A percentile compares a stretch with the other conserved stretches of the same genome.
Conservation (phyloP, 1,140 invertebrate species). For the Potamilus streckersoni region DNA sequence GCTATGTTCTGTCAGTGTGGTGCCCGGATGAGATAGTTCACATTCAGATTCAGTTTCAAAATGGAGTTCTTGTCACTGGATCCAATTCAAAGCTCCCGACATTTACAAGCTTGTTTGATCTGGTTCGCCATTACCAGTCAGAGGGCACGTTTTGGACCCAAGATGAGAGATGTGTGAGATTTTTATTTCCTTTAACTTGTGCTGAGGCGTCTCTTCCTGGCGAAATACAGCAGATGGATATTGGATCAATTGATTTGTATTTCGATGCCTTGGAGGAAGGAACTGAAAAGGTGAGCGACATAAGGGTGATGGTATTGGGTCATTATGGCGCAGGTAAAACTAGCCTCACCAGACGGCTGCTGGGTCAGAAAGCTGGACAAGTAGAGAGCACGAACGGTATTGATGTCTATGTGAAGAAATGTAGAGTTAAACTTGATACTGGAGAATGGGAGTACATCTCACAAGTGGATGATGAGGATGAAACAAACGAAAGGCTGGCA, state of each 20-base stretch:
- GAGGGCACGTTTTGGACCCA: conserved; percentile 23
- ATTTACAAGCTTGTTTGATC: conserved; percentile 10
- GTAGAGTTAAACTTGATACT: conserved; percentile 17
- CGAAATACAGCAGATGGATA: conserved; percentile 24
- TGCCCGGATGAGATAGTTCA: conserved; percentile 23
- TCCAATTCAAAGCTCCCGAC: conserved; percentile 15
- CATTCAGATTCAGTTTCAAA: conserved; percentile 14
- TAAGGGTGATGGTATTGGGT: conserved; percentile 30
- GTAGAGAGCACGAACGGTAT: conserved; percentile 28
- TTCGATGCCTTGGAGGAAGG: conserved; percentile 30
- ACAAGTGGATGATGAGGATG: no score
- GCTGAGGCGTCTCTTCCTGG: conserved; percentile 25
- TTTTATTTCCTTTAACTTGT: conserved; percentile 23
- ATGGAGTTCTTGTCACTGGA: conserved; percentile 24
- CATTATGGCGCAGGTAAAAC: conserved; percentile 32
- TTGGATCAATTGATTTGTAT: conserved; percentile 29
- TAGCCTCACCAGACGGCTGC: conserved; percentile 22
- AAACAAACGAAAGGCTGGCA: no score
- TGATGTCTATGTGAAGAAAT: conserved; percentile 20
- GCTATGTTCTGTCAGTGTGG: conserved; percentile 28
- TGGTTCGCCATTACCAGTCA: conserved; percentile 16
- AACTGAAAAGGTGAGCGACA: conserved; percentile 30
- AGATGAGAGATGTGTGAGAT: conserved; percentile 18
- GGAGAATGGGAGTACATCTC: conserved; percentile 12
- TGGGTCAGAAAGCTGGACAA: conserved; percentile 23